These are phyloP conservation scores for Buceros bicornis DNA, from an alignment of 2,797 vertebrate species.

Conservation along the genomic window DNA sequence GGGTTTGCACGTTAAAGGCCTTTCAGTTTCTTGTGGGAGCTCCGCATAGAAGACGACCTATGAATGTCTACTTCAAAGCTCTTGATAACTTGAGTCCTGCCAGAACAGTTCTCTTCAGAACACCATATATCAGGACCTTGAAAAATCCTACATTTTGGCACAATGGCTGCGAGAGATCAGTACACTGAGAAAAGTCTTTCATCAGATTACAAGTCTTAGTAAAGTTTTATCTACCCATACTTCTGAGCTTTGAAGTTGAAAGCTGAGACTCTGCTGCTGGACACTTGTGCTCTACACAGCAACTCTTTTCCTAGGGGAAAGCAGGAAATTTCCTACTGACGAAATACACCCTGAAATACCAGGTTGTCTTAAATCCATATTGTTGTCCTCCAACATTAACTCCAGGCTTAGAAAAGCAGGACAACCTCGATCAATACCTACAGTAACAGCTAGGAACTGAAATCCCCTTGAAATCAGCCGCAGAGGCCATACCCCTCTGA, in stretches of 20 bases:
- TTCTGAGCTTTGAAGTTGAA: not conserved
- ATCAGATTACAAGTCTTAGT: not conserved
- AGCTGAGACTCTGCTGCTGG: not conserved
- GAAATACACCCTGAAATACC: fast-evolving
- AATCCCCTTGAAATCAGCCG: not conserved
- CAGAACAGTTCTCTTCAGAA: not conserved
- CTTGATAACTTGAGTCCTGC: not conserved
- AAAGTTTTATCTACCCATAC: not conserved
- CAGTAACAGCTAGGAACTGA: not conserved
- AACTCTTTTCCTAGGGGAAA: not conserved
- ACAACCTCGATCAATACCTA: fast-evolving
- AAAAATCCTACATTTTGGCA: not conserved
- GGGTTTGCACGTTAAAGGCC: not conserved
- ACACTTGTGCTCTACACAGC: fast-evolving
- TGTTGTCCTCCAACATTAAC: not conserved
- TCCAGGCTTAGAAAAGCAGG: not conserved
- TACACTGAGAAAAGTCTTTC: not conserved
- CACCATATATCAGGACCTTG: not conserved
- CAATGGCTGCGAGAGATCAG: fast-evolving
- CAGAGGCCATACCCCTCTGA: not conserved
- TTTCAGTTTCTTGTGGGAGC: not conserved
- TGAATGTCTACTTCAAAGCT: not conserved
- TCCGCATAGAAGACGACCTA: not conserved
- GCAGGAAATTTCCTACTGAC: not conserved
- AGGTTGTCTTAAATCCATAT: not conserved